Percentiles rank a stretch among this genome's conserved stretches.
phyloP scores from a whole-genome alignment of 2,888 invertebrate genomes.

The Rhamnusium bicolor region DNA sequence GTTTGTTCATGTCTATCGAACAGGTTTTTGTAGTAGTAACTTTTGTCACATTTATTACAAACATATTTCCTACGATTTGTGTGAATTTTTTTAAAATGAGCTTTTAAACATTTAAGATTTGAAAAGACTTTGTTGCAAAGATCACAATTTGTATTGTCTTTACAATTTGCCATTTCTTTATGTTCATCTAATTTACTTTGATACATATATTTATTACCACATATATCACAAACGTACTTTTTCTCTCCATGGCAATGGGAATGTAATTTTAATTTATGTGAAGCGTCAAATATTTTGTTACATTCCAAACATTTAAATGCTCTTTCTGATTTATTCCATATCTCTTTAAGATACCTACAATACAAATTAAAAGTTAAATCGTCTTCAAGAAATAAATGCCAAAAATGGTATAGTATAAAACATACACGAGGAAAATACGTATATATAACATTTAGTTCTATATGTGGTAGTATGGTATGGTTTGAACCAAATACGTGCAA shows the following conservation, averaged over 20 bases:
- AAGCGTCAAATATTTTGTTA: constrained; percentile 45
- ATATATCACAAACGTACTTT: constrained; percentile 51
- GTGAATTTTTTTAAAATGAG: constrained; percentile 64
- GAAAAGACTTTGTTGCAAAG: constrained; percentile 53
- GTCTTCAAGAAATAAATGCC: too few species aligned
- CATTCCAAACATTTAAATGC: constrained; percentile 45
- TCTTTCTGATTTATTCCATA: not conserved
- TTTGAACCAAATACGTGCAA: too few species aligned
- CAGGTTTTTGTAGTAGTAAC: constrained; percentile 52
- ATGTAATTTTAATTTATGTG: constrained; percentile 45
- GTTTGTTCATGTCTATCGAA: constrained; percentile 52
- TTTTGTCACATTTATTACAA: constrained; percentile 58
- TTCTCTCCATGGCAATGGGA: constrained; percentile 46
- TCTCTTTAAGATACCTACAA: not conserved
- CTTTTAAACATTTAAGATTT: constrained; percentile 45
- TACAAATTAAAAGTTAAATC: not conserved
- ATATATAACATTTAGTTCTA: too few species aligned
- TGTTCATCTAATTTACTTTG: constrained; percentile 72
- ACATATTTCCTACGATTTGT: constrained; percentile 69
- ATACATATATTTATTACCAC: constrained; percentile 63
- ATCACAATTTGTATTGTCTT: constrained; percentile 40
- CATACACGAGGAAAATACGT: too few species aligned
- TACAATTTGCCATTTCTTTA: constrained; percentile 65
- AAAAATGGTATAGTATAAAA: too few species aligned
- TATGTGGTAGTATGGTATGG: too few species aligned